phyloP scores from a whole-genome alignment of 2,888 invertebrate genomes.

The Microctonus aethiopoides region DNA sequence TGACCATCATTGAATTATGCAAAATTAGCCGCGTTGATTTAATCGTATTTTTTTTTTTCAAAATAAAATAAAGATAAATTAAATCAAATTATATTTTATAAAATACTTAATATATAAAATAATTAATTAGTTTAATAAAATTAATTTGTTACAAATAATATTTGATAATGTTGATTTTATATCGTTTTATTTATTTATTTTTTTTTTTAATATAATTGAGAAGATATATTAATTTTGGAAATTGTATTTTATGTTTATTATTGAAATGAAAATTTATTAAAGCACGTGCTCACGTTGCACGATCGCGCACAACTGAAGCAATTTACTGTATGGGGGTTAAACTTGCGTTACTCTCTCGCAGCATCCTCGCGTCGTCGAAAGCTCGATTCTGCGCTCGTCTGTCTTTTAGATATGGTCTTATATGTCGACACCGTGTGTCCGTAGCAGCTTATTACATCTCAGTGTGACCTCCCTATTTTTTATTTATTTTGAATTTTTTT shows the following conservation, averaged over 20 bases:
- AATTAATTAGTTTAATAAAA: no score
- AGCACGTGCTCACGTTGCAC: constrained; percentile 41
- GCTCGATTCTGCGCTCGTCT: constrained; percentile 47
- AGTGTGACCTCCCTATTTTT: constrained; percentile 20
- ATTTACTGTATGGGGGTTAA: constrained; percentile 24
- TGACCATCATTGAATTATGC: constrained; percentile 42
- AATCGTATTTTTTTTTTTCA: background rate
- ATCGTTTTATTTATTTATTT: background rate
- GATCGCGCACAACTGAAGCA: constrained; percentile 49
- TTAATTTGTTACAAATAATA: background rate
- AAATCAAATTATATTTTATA: background rate
- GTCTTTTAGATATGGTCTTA: constrained; percentile 1
- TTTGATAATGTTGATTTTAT: background rate
- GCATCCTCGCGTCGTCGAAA: constrained; percentile 47
- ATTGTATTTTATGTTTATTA: background rate
- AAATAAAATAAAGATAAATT: background rate
- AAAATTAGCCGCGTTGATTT: background rate
- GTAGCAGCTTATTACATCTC: constrained; percentile 22
- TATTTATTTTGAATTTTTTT: no score
- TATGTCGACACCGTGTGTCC: background rate
- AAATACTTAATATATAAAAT: no score
- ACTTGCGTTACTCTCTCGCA: constrained; percentile 41
- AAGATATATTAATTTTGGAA: background rate
- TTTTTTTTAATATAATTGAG: background rate
- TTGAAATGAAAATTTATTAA: constrained; percentile 3